These are phyloP conservation scores for Colius striatus DNA, from an alignment of 2,113 vertebrate species.

Conservation along the genomic window DNA sequence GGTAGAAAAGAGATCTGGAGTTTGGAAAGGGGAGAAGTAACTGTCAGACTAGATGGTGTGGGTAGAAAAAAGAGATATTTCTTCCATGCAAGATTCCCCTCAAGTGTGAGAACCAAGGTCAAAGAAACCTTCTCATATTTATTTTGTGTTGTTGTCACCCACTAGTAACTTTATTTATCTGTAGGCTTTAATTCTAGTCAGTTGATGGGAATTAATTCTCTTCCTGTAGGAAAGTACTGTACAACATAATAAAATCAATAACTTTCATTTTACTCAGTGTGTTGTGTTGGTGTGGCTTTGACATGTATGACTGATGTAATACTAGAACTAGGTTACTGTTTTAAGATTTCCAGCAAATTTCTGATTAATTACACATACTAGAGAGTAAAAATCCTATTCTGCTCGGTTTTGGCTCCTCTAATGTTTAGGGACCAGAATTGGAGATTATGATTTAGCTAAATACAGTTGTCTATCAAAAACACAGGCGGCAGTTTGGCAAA, in stretches of 20 bases:
- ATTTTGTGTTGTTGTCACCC: background rate
- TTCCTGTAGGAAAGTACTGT: background rate
- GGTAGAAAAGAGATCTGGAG: background rate
- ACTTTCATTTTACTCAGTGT: background rate
- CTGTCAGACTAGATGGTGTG: background rate
- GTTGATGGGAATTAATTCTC: background rate
- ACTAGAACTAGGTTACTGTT: background rate
- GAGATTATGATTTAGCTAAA: background rate
- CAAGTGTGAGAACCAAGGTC: background rate
- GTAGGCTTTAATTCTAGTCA: background rate
- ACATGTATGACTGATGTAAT: background rate
- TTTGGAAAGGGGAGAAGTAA: background rate
- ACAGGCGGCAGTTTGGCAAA: too few species aligned
- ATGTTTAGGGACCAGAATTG: background rate
- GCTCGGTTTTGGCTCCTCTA: background rate
- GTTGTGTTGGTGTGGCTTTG: background rate
- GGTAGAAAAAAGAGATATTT: background rate
- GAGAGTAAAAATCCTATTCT: background rate
- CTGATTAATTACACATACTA: background rate
- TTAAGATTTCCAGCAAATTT: background rate
- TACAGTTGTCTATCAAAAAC: background rate
- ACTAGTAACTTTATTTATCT: background rate
- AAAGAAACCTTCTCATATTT: background rate
- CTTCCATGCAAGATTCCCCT: background rate
- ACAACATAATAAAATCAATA: background rate